Evolutionary conservation across 2,888 invertebrate species (phyloP).

Genomic region (Andrena minutula): DNA sequence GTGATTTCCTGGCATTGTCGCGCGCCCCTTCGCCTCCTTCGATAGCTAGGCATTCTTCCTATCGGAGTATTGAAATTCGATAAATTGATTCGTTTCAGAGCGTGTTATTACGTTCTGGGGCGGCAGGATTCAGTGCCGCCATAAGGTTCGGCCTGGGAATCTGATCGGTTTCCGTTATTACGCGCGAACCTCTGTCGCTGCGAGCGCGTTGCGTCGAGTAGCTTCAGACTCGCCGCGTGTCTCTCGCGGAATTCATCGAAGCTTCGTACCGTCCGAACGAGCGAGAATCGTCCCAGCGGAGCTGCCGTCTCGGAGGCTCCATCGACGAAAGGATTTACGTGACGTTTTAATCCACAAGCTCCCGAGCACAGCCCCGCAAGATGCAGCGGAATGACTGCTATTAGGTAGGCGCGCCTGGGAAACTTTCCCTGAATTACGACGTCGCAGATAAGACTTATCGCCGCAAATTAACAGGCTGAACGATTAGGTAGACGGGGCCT

Average conservation of each 20-base stretch:
- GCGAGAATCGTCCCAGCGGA: too few relatives aligned
- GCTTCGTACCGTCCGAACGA: background rate
- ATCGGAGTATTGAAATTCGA: constrained; percentile 64
- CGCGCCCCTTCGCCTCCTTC: constrained; percentile 25
- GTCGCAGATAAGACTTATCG: constrained; percentile 37
- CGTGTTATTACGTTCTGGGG: constrained; percentile 52
- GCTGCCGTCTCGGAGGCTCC: background rate
- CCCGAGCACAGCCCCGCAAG: background rate
- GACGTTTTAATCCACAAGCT: background rate
- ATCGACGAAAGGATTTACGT: background rate
- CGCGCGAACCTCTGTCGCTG: background rate
- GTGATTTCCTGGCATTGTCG: constrained; percentile 58
- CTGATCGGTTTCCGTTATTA: constrained; percentile 35
- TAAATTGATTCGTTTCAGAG: constrained; percentile 65
- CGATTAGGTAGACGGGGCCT: constrained; percentile 34
- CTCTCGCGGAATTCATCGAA: background rate
- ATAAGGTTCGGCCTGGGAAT: constrained; percentile 10
- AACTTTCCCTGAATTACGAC: constrained; percentile 20
- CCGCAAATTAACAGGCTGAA: constrained; percentile 40
- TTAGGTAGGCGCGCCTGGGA: background rate
- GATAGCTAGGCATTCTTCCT: constrained; percentile 41
- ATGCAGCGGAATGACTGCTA: background rate
- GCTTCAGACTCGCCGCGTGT: background rate
- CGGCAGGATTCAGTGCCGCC: constrained; percentile 26
- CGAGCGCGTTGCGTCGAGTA: background rate